phyloP scores from a whole-genome alignment of 1,140 invertebrate species.

The Habropoda laboriosa region DNA sequence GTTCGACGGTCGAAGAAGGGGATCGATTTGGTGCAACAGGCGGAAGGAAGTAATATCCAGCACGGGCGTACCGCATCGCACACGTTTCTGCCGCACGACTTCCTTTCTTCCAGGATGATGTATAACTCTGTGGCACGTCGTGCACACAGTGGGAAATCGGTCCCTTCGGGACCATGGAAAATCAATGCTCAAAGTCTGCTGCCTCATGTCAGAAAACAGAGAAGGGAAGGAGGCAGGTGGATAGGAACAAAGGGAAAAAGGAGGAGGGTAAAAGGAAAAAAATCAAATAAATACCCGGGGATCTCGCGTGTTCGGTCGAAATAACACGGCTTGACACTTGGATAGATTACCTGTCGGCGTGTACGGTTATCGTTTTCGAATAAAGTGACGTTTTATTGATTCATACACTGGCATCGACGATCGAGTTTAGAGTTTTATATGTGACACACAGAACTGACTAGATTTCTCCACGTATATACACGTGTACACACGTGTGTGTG shows the following conservation, averaged over 20 bases:
- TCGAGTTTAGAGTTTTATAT: slow-evolving; percentile 15
- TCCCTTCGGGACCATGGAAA: slow-evolving; percentile 11
- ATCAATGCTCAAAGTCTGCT: background rate
- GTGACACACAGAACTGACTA: background rate
- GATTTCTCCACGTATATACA: background rate
- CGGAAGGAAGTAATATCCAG: slow-evolving; percentile 64
- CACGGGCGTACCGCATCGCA: background rate
- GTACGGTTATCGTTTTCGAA: slow-evolving; percentile 29
- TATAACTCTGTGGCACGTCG: background rate
- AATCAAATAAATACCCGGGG: background rate
- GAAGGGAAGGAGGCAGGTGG: no score
- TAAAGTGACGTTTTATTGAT: slow-evolving; percentile 35
- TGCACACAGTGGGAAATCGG: background rate
- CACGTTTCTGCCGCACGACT: slow-evolving; percentile 7
- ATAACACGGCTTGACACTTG: slow-evolving; percentile 10
- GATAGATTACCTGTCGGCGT: slow-evolving; percentile 26
- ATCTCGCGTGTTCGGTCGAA: background rate
- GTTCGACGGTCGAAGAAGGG: background rate
- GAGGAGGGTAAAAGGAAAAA: background rate
- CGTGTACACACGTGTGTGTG: background rate
- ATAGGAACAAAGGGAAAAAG: background rate
- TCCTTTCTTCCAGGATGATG: background rate
- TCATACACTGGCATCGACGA: background rate
- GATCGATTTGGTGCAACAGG: slow-evolving; percentile 64
- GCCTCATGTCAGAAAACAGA: background rate